Evolutionary conservation across 2,888 invertebrate genomes (phyloP), one percentile per base, ranked within the genome.

Genomic region (Clitarchus hookeri): DNA sequence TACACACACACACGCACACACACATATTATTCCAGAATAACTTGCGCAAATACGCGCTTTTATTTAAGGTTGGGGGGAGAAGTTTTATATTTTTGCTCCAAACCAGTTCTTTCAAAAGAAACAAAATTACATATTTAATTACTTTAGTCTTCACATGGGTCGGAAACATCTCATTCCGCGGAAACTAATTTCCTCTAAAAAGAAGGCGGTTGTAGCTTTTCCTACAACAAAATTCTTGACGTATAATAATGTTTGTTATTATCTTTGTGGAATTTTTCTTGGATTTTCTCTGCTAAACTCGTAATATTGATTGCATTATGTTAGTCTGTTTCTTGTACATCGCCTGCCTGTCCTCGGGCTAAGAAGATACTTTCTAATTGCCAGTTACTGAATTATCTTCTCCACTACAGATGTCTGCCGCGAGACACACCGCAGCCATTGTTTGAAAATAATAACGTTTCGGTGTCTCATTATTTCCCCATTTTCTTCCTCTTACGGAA

Each of bases 371-470:
- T 82, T 82, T 19, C 82, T 27, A 6, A 82, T 82, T 82, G 82
- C 82, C 82, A 26, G 82, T 6, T 82, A 82, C 82, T 82, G 82
- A 82, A 82, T 82, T 82, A 82, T 27, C 44, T 82, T 36, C 44
- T 82, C 82, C 25, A 44, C 82, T 82, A 16, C 82, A 82, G 27
- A 82, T 82, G 27, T 82, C 26, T 25, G 16, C 82, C 44, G 9
- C 36, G 8, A 44, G 82, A 26, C 19, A 25, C n/a, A 78, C 78
- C 26, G n/a, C 78, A n/a, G n/a, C 78, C 78, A 78, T 78, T 26
- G 65, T 65, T 65, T 65, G 23, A 48, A 48, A 48, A 16, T 48
- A 48, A 48, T 48, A 11, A 48, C 16, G 48, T 48, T 48, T 48
- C 48, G 1, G 48, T 16, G 19, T 65, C 65, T 65, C 65, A n/a